A percentile compares a stretch with the other conserved stretches of the same genome.
Conservation (phyloP, 2,888 invertebrate species). For the Agrotis clavis region DNA sequence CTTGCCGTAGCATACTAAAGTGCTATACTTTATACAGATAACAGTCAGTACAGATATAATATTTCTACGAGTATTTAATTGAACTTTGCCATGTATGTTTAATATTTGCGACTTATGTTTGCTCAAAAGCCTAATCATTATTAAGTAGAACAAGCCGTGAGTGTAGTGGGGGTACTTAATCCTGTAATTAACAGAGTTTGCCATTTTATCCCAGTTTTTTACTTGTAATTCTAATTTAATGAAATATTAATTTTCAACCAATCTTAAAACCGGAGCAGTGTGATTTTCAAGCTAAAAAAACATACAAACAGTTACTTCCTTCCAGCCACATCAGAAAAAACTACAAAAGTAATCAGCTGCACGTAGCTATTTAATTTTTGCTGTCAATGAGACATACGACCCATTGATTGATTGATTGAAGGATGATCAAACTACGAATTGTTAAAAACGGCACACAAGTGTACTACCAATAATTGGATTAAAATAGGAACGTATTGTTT, state of each 20-base stretch:
- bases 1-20: slow-evolving; percentile 60
- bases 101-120: slow-evolving; percentile 70
- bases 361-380: not conserved
- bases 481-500: not conserved
- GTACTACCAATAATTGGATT: slow-evolving; percentile 3
- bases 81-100: slow-evolving; percentile 51
- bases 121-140: slow-evolving; percentile 77
- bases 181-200: slow-evolving; percentile 36
- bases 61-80: slow-evolving; percentile 43
- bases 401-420: not conserved
- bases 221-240: slow-evolving; percentile 16
- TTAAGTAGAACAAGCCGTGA: slow-evolving; percentile 57
- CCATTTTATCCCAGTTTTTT: slow-evolving; percentile 40
- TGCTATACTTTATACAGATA: slow-evolving; percentile 38
- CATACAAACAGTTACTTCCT: not conserved
- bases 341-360: slow-evolving; percentile 2
- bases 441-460: not conserved
- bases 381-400: not conserved
- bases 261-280: no score
- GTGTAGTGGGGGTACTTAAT: slow-evolving; percentile 59
- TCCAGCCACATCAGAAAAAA: no score
- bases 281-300: no score
- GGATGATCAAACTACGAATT: not conserved
- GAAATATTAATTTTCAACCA: no score
- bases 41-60: slow-evolving; percentile 52